Base-by-base conservation (phyloP, 2,113 vertebrate species). In the Hydrolagus affinis region DNA sequence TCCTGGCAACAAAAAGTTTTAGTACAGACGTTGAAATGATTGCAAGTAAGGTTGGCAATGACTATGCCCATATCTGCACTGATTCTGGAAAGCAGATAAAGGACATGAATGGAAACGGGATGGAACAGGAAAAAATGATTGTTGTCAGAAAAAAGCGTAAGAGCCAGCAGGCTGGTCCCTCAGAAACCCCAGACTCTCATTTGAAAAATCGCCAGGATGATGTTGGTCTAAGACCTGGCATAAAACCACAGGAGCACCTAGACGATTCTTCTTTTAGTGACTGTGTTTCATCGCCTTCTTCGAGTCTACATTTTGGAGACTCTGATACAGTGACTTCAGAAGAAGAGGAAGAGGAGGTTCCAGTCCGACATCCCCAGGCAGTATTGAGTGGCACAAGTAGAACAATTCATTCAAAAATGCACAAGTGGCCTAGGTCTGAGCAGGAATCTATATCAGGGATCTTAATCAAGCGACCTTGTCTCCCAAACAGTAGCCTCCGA, bases 141-240 rank as follows among this genome's bases (percentile, higher is more conserved):
- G 91, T 93, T n/a, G 93, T 94, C 85, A 95, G 97, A 74, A 98
- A 96, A 89, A 99, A 99, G 88, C 94, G 97, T 89, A 98, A 97
- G 92, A 96, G 95, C 93, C 96, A 98, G 93, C 97, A 98, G 94
- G 95, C 98, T 87, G 98, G 98, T 88, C 97, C 98, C 44, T 99
- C 98, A 0, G 97, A 95, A 86, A n/a, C 91, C 85, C 94, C 93
- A 11, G 92, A 90, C 86, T 96, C 96, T 89, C 91, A 94, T 9
- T 91, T 95, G 68, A 99, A 98, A 89, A 95, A 93, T 86, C 92
- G 90, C 77, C 93, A 92, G 90, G 92, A 90, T 87, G 87, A 93
- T 8, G 62, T 94, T 86, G 92, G 94, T 74, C 89, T 95, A 80
- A 92, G 94, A 87, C 92, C 92, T 80, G 94, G 92, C 87, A 91